These are phyloP conservation scores for Cantharis rustica DNA, from an alignment of 2,888 invertebrate genomes.

Conservation along the genomic window DNA sequence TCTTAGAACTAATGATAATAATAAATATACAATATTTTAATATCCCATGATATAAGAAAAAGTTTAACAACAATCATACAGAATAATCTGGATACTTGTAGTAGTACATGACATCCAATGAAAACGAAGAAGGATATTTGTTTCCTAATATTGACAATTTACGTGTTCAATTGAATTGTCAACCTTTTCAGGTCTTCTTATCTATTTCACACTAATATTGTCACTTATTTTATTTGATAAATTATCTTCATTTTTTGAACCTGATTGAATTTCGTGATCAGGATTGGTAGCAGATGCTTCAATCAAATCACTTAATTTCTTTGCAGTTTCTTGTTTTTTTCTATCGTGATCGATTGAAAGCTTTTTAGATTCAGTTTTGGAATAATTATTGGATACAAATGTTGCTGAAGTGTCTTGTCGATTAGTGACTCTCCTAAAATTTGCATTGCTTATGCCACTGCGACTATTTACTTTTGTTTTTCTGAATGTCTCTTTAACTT, in stretches of 20 bases:
- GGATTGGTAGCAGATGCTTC: not conserved
- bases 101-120: too few species aligned
- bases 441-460: not conserved
- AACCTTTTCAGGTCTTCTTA: not conserved
- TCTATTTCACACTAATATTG: not conserved
- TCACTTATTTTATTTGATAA: conserved; percentile 6
- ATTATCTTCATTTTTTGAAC: not conserved
- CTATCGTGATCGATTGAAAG: not conserved
- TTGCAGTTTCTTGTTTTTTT: not conserved
- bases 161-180: too few species aligned
- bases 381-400: not conserved
- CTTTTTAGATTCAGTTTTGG: not conserved
- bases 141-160: not conserved
- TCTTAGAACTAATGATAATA: too few species aligned
- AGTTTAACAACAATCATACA: not conserved
- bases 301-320: not conserved
- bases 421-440: not conserved
- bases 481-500: not conserved
- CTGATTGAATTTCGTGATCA: not conserved
- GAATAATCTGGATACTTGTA: not conserved
- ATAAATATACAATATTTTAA: not conserved
- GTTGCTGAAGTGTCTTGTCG: not conserved
- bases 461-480: not conserved
- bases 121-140: not conserved
- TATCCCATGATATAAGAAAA: not conserved